A percentile compares a stretch with the other conserved stretches of the same genome.
Conservation (phyloP, 2,113 vertebrate genomes). For the Poeciliopsis prolifica region DNA sequence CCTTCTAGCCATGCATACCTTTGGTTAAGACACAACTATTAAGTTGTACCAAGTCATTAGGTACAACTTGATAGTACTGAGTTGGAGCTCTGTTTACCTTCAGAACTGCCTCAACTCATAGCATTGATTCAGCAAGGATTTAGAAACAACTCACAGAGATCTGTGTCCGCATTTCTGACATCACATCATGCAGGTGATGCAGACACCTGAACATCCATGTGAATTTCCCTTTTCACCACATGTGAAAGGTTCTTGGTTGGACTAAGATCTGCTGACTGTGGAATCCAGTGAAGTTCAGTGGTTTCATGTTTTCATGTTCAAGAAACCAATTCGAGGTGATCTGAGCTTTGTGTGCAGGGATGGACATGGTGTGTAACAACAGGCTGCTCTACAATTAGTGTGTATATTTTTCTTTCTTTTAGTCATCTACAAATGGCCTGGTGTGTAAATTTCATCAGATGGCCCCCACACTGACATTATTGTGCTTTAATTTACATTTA, state of each 20-base stretch:
- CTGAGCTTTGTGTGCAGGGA: too few species aligned
- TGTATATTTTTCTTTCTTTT: background rate
- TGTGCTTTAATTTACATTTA: too few species aligned
- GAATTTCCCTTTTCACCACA: background rate
- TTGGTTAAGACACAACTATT: background rate
- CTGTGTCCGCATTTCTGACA: background rate
- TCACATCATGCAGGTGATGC: background rate
- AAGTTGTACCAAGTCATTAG: background rate
- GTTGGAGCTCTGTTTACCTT: background rate
- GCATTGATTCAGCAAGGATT: background rate
- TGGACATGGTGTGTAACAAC: too few species aligned
- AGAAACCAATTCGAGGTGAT: too few species aligned
- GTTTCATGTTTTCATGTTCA: background rate
- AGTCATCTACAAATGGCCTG: background rate
- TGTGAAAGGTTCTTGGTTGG: background rate
- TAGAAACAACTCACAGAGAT: background rate
- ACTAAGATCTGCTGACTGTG: background rate
- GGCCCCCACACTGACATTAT: too few species aligned
- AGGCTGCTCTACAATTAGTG: too few species aligned
- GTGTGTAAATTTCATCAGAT: background rate
- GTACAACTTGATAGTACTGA: background rate
- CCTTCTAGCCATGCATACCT: background rate
- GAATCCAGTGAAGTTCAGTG: background rate
- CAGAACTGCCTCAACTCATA: background rate
- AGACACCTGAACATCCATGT: background rate